phyloP scores from a whole-genome alignment of 2,888 invertebrate species.

The Dicycla oo region DNA sequence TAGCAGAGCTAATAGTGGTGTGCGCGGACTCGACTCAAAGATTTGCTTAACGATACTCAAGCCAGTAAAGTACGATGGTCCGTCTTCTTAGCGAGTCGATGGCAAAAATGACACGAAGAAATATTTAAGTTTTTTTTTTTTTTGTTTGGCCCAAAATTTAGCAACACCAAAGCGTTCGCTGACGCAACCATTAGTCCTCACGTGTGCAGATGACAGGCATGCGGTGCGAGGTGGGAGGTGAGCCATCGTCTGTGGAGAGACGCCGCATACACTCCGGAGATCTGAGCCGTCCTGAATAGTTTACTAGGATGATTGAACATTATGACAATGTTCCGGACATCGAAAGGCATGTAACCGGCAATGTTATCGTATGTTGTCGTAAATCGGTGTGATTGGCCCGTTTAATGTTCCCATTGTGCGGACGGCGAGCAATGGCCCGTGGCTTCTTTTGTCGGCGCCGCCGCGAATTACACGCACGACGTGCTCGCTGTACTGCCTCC shows the following conservation, averaged over 20 bases:
- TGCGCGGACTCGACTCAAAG: not conserved
- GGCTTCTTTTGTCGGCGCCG: conserved; percentile 51
- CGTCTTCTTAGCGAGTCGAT: too few relatives aligned
- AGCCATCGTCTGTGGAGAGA: too few relatives aligned
- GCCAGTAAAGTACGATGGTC: not conserved
- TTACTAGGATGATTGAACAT: not conserved
- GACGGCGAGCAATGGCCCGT: conserved; percentile 58
- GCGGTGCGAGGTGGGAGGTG: too few relatives aligned
- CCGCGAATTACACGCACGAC: conserved; percentile 42
- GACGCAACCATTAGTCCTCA: too few relatives aligned
- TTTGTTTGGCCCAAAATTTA: too few relatives aligned
- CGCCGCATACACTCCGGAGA: too few relatives aligned
- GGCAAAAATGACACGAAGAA: too few relatives aligned
- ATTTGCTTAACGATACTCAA: too few relatives aligned
- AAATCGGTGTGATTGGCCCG: conserved; percentile 55
- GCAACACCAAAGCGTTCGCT: too few relatives aligned
- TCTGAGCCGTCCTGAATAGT: too few relatives aligned
- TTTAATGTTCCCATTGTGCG: conserved; percentile 61
- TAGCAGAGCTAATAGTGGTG: not conserved
- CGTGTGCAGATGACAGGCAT: too few relatives aligned
- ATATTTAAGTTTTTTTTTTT: too few relatives aligned
- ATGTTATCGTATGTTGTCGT: conserved; percentile 33
- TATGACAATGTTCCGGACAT: conserved; percentile 27
- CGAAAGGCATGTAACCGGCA: conserved; percentile 25
- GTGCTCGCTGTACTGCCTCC: conserved; percentile 4